Evolutionary conservation across 2,888 invertebrate genomes (phyloP).

Genomic region (Cephus nigrinus): DNA sequence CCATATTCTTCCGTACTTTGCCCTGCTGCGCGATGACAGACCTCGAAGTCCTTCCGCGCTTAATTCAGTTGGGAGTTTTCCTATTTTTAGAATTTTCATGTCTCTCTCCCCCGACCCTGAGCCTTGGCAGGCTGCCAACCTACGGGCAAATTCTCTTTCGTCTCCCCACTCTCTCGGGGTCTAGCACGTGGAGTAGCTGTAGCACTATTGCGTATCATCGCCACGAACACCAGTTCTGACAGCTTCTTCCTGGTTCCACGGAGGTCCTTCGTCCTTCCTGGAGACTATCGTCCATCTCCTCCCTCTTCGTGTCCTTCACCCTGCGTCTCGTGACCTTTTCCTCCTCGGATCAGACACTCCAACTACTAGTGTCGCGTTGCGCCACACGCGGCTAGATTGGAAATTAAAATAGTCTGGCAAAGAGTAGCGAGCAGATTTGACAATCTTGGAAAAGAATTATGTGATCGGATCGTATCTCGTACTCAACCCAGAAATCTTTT

Average conservation of each 20-base stretch:
- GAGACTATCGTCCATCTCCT: constrained; percentile 24
- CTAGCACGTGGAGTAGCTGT: neutral
- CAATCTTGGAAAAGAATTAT: too few species aligned
- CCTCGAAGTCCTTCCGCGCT: neutral
- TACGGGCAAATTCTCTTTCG: neutral
- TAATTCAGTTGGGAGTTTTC: neutral
- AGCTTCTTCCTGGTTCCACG: constrained; percentile 36
- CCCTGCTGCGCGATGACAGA: neutral
- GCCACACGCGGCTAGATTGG: too few species aligned
- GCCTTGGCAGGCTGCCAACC: constrained; percentile 9
- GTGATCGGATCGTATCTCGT: too few species aligned
- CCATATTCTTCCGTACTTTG: neutral
- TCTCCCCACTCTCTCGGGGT: neutral
- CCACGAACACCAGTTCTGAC: constrained; percentile 24
- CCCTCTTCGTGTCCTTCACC: constrained; percentile 23
- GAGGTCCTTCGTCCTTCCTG: constrained; percentile 28
- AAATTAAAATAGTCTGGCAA: too few species aligned
- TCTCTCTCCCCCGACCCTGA: neutral
- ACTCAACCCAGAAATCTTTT: too few species aligned
- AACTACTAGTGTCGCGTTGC: too few species aligned
- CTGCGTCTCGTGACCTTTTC: neutral
- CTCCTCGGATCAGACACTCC: neutral
- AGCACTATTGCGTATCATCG: constrained; percentile 24
- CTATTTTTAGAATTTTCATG: constrained; percentile 26
- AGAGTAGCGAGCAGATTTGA: too few species aligned